phyloP scores from a whole-genome alignment of 64 coral and sea anemone species.

The Montipora sp. region DNA sequence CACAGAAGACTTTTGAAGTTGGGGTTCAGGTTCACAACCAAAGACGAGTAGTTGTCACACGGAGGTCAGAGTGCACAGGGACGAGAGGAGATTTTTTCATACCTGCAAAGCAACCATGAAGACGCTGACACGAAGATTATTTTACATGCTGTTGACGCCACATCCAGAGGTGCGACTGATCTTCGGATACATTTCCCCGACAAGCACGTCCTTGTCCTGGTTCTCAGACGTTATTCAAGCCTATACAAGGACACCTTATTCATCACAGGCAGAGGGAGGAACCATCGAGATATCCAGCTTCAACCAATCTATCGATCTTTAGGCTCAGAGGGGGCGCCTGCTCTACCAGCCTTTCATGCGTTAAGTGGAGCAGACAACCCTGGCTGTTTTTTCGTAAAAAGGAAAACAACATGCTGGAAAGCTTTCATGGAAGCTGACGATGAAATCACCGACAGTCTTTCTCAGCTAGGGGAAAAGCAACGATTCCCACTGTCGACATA shows the following conservation, averaged over 20 bases:
- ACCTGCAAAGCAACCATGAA: conserved; percentile 26
- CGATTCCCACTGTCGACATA: not conserved
- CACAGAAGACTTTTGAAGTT: conserved; percentile 17
- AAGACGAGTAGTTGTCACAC: conserved; percentile 29
- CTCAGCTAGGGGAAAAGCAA: not conserved
- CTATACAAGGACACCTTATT: not conserved
- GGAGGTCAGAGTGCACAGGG: not conserved
- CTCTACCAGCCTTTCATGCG: conserved; percentile 33
- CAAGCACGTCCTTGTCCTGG: conserved; percentile 17
- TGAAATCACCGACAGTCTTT: not conserved
- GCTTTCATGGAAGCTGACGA: conserved; percentile 10
- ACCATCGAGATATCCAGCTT: not conserved
- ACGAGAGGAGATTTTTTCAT: not conserved
- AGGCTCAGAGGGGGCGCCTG: not conserved
- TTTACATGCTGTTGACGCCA: conserved; percentile 37
- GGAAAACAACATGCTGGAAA: conserved; percentile 35
- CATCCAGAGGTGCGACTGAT: conserved; percentile 33
- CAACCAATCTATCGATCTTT: conserved; percentile 1
- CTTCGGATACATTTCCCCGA: conserved; percentile 1
- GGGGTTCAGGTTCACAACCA: not conserved
- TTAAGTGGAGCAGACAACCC: conserved; percentile 5
- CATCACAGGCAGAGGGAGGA: not conserved
- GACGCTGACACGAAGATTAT: conserved; percentile 56
- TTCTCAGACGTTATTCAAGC: conserved; percentile 13
- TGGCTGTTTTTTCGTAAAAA: not conserved